Base-by-base conservation (phyloP, 2,113 vertebrate species). In the Crypturellus undulatus region DNA sequence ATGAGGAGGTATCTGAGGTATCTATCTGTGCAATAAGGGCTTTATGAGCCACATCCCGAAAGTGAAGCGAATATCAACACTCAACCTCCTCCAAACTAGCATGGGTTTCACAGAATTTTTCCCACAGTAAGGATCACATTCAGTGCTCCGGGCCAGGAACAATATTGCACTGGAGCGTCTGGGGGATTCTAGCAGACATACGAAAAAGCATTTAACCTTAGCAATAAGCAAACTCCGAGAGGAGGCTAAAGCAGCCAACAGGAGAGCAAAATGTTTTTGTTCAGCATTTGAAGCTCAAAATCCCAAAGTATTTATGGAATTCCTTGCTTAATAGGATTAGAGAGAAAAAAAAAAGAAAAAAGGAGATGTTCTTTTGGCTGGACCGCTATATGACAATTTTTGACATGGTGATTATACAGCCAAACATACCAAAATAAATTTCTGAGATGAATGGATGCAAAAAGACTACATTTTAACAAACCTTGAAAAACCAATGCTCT, bases 101-200 rank as follows among this genome's bases (percentile, higher is more conserved):
- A 30, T 0, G 6, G 52, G 79, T 52, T 58, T 72, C 47, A 5
- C 47, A 87, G 87, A 80, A 95, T 84, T 85, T 91, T 96, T 91
- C 94, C 89, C 93, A 96, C 79, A 92, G 77, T 13, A 83, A 79
- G 76, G 47, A 84, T 81, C 85, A 87, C 80, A 79, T 71, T 92
- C 90, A 72, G 12, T 0, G 3, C 40, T 62, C 65, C 2, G 10
- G 20, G 92, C 79, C 94, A 92, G 84, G 70, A 94, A 87, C 62
- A 88, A 91, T 90, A 91, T 34, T 89, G 87, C 67, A 83, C 10
- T 83, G 51, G 77, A 80, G 72, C 0, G 0, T 86, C 80, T 52
- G 72, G 12, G 14, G 49, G 79, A 92, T 79, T 92, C 81, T 80
- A 84, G 65, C 65, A 92, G 69, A 76, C 12, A 9, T 60, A 89